Evolutionary conservation across 2,797 vertebrate genomes (phyloP).

Genomic region (Tiaroga cobitis): DNA sequence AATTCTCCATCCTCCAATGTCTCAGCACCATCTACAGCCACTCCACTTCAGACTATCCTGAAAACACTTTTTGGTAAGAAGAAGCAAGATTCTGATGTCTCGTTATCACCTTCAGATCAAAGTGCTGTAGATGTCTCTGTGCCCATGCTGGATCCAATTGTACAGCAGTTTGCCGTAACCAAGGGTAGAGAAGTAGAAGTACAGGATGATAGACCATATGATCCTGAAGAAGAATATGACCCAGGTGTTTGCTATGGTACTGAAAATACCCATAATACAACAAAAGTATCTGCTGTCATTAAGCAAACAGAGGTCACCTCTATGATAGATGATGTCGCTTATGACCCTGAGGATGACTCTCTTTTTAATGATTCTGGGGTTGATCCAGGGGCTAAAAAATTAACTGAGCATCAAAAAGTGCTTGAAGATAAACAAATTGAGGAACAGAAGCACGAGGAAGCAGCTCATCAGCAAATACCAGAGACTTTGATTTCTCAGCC

Average conservation of each 20-base stretch:
- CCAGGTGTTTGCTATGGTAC: conserved; percentile 81
- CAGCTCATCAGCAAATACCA: conserved; percentile 76
- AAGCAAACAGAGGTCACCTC: conserved; percentile 65
- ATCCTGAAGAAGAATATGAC: conserved; percentile 96
- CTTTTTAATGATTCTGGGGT: conserved; percentile 92
- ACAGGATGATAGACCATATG: conserved; percentile 95
- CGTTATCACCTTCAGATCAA: conserved; percentile 80
- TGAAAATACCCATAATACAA: conserved; percentile 68
- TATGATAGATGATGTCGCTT: conserved; percentile 90
- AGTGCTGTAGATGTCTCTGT: conserved; percentile 70
- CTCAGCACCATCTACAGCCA: conserved; percentile 65
- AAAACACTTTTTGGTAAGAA: conserved; percentile 94
- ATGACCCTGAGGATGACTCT: conserved; percentile 97
- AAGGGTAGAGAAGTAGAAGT: conserved; percentile 84
- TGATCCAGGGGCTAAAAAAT: conserved; percentile 73
- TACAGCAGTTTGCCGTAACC: conserved; percentile 88
- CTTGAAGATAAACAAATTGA: conserved; percentile 88
- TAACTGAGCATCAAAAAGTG: conserved; percentile 86
- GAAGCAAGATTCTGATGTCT: conserved; percentile 84
- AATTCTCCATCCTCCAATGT: conserved; percentile 70
- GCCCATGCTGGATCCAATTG: conserved; percentile 88
- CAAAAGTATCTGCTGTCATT: conserved; percentile 67
- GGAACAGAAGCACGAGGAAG: conserved; percentile 85
- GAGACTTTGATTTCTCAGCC: conserved; percentile 85
- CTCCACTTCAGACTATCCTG: conserved; percentile 92